Base-by-base conservation (phyloP, 92 coral and sea anemone species). In the Epizoanthus illoricatus region DNA sequence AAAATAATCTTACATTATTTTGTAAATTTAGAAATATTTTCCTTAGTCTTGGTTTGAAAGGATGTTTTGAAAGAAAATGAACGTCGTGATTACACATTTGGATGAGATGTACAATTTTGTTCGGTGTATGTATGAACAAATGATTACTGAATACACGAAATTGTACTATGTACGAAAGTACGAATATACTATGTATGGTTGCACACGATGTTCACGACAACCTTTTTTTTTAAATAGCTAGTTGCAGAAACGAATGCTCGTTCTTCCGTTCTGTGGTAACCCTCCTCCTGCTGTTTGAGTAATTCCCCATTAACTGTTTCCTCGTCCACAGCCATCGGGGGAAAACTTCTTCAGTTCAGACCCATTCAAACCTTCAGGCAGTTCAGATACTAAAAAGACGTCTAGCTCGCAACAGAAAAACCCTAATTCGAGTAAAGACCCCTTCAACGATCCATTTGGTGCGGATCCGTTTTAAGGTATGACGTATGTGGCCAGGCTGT, bases 331-430 rank as follows among this genome's bases (percentile, higher is more conserved):
- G 99, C 81, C 83, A 60, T 73, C 98, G 7, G 79, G 90, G 49
- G 98, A 97, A 63, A 92, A 90, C 81, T 94, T 97, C 84, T 97
- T 97, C 81, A 86, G 90, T 52, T 94, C 98, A 15, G 99, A 97
- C 82, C 99, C 99, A 47, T 97, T 97, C 81, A 97, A 94, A 81
- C 87, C 97, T n/a, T 74, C 91, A 33, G 87, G 90, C 17, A 88
- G 78, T 24, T 80, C 96, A 59, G 98, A 92, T 47, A 83, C 95
- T 41, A 92, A 88, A 72, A 86, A 93, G 75, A 86, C 91, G 18
- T 76, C 94, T 15, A 78, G 70, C 69, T 56, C 82, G 62, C 89
- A 73, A 56, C 85, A 72, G 64, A 86, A 89, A 68, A 88, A 85
- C 64, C 17, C 87, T 47, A 71, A 67, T 45, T 83, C 92, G 19